Evolutionary conservation across 1,140 invertebrate genomes (phyloP).

Genomic region (Tetramorium alpestre): DNA sequence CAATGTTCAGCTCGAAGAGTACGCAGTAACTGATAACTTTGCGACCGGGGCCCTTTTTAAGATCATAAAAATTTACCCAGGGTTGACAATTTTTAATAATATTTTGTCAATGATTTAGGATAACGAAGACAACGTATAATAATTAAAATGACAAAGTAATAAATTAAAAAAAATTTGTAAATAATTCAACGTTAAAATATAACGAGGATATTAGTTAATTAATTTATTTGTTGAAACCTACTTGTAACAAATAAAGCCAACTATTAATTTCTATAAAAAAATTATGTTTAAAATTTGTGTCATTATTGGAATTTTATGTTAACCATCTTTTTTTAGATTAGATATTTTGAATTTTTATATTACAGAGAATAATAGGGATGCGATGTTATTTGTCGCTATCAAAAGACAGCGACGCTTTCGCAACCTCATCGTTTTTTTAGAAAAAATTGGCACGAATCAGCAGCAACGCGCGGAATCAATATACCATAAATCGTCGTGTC

Average conservation of each 20-base stretch:
- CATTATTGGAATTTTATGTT: neutral
- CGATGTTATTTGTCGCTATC: neutral
- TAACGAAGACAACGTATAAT: neutral
- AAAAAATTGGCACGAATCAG: slow-evolving; percentile 10
- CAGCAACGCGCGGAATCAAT: neutral
- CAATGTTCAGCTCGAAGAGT: too few relatives aligned
- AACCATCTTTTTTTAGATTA: neutral
- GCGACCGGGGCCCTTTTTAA: too few relatives aligned
- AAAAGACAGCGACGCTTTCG: neutral
- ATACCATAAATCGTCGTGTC: slow-evolving; percentile 34
- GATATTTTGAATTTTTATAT: neutral
- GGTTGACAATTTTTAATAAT: too few relatives aligned
- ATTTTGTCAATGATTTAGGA: too few relatives aligned
- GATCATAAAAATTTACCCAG: too few relatives aligned
- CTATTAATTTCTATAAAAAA: neutral
- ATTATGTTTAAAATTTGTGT: neutral
- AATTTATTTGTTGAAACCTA: neutral
- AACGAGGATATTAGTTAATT: neutral
- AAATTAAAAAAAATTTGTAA: neutral
- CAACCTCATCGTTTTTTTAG: neutral
- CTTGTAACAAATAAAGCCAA: neutral
- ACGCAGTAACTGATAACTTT: too few relatives aligned
- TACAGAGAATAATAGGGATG: neutral
- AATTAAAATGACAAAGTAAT: neutral
- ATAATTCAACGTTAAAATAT: slow-evolving; percentile 2